Evolutionary conservation across 35 echinoderm and acorn worm genomes (phyloP), one percentile per base, ranked within the genome.

Genomic region (Apostichopus japonicus): DNA sequence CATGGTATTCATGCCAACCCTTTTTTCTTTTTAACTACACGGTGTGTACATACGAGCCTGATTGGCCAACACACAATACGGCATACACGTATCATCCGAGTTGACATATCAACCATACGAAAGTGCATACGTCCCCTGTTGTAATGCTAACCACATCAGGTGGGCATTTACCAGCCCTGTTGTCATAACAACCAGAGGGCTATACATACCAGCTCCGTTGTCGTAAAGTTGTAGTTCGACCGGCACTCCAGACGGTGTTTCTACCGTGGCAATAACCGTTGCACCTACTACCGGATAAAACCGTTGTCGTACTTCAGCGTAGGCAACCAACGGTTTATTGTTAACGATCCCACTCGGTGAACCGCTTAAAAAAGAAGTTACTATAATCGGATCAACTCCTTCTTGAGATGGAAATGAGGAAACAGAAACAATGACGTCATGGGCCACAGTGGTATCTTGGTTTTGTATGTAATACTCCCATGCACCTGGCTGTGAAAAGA

Each of bases 131-230:
- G 27, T 1, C 1, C 27, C 27, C 27, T 33, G 27, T 33, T 33
- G 27, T 33, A 1, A 33, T 33, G 2, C 27, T 2, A 33, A 33
- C 27, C 57, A 59, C 6, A 59, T 59, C 57, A 59, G 11, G 11
- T 59, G 57, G 1, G 5, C 5, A 59, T 59, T 59, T 33, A 33
- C 27, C 27, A 33, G 57, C 11, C 11, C 57, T 9, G 57, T 59
- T 59, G 57, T 59, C 57, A 59, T 59, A 9, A 59, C 11, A 7
- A 59, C 11, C 6, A 59, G 5, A 9, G 57, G 25, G 17, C 5
- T 53, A 33, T 80, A 80, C 57, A 7, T 61, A 88, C 90, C 90
- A 8, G 90, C 90, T 56, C 90, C 90, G 15, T 79, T 91, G 73
- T 91, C 90, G 19, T 2, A 79, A 17, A 91, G 23, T 17, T 8